These are phyloP conservation scores for Hybognathus amarus DNA, from an alignment of 2,797 vertebrate genomes.

Conservation along the genomic window DNA sequence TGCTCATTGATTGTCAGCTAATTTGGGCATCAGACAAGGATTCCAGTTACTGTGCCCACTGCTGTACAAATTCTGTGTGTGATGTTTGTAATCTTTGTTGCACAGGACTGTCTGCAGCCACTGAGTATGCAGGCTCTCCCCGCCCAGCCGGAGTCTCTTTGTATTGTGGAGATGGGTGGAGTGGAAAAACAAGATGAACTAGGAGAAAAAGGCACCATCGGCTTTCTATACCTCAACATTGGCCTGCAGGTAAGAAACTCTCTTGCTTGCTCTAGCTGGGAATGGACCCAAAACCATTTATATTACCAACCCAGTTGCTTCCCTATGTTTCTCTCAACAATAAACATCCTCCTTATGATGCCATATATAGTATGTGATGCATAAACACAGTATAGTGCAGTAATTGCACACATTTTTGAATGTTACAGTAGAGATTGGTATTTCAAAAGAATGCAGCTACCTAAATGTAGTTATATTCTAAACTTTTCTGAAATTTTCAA, in stretches of 20 bases:
- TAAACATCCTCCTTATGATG: neutral
- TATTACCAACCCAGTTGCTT: neutral
- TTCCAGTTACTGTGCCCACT: neutral
- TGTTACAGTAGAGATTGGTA: neutral
- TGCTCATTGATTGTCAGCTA: neutral
- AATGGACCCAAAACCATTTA: no score
- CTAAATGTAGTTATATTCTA: neutral
- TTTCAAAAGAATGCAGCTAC: neutral
- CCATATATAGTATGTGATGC: neutral
- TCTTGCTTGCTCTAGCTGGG: neutral
- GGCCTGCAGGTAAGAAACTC: constrained; percentile 89
- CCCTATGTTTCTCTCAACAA: neutral
- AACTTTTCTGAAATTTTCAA: neutral
- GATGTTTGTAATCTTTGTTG: neutral
- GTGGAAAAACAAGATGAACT: constrained; percentile 97
- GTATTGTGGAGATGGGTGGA: constrained; percentile 98
- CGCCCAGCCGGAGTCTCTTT: constrained; percentile 94
- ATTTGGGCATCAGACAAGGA: neutral
- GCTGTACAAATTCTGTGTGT: neutral
- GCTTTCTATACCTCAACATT: constrained; percentile 97
- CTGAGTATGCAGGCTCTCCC: constrained; percentile 98
- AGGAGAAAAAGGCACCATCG: constrained; percentile 94
- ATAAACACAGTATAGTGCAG: neutral
- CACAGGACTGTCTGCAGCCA: constrained; percentile 94
- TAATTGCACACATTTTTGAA: neutral